Percentiles rank a stretch among this genome's conserved stretches.
phyloP scores from a whole-genome alignment of 2,113 vertebrate genomes.

The Rhea pennata region DNA sequence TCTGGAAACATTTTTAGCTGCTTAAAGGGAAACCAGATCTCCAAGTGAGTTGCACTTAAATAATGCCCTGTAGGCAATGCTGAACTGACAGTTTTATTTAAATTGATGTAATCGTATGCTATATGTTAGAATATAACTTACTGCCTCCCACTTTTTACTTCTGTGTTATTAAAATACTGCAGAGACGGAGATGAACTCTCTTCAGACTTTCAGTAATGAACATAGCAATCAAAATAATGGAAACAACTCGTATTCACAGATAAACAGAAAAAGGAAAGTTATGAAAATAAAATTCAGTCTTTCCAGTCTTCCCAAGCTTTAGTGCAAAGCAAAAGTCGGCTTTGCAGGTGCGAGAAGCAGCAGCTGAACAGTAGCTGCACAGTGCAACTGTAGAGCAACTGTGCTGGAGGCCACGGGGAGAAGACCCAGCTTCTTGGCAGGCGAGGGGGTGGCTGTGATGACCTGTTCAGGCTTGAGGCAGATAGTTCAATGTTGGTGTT shows the following conservation, averaged over 20 bases:
- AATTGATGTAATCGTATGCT: not conserved
- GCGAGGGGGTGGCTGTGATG: not conserved
- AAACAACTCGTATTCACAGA: not conserved
- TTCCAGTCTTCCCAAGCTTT: not conserved
- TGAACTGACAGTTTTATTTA: not conserved
- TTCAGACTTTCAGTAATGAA: fast-evolving
- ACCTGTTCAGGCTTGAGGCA: not conserved
- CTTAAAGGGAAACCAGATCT: not conserved
- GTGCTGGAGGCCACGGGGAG: not conserved
- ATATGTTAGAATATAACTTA: not conserved
- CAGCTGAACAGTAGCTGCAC: not conserved
- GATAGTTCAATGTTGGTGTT: not conserved
- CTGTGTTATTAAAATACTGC: not conserved
- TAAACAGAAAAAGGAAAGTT: not conserved
- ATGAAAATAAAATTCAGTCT: not conserved
- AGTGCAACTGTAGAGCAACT: not conserved
- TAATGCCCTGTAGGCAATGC: not conserved
- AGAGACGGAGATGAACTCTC: not conserved
- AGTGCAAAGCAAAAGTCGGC: not conserved
- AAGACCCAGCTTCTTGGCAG: not conserved
- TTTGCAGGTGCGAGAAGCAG: not conserved
- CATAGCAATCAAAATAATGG: fast-evolving
- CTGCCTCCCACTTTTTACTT: not conserved
- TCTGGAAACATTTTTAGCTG: not conserved
- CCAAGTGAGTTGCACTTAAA: not conserved